phyloP scores from a whole-genome alignment of 2,888 invertebrate genomes.

The Ceriagrion tenellum region DNA sequence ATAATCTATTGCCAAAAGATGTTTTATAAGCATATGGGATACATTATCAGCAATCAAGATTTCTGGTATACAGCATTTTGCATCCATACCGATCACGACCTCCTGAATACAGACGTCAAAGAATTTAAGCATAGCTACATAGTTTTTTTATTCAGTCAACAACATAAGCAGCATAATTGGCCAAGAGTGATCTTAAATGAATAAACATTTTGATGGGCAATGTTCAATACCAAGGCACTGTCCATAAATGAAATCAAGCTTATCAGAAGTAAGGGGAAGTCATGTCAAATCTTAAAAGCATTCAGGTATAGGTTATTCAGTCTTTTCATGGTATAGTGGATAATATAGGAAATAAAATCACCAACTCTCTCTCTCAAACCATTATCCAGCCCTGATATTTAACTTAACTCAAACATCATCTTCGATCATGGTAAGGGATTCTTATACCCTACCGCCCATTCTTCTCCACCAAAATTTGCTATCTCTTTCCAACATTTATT shows the following conservation, averaged over 20 bases:
- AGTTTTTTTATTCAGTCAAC: neutral
- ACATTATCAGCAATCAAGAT: neutral
- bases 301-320: neutral
- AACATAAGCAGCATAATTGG: neutral
- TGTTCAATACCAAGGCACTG: neutral
- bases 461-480: neutral
- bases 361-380: neutral
- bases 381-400: neutral
- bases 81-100: neutral
- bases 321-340: no score
- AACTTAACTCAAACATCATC: no score
- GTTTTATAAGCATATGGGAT: neutral
- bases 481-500: neutral
- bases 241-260: neutral
- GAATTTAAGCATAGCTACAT: neutral
- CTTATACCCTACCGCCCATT: neutral
- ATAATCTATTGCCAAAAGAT: neutral
- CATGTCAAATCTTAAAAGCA: neutral
- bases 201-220: neutral
- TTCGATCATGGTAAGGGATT: neutral
- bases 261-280: neutral
- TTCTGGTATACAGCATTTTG: neutral
- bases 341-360: no score
- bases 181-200: neutral
- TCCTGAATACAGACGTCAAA: neutral